These are phyloP conservation scores for Ischnus inquisitorius DNA, from an alignment of 2,888 invertebrate genomes.

Conservation along the genomic window DNA sequence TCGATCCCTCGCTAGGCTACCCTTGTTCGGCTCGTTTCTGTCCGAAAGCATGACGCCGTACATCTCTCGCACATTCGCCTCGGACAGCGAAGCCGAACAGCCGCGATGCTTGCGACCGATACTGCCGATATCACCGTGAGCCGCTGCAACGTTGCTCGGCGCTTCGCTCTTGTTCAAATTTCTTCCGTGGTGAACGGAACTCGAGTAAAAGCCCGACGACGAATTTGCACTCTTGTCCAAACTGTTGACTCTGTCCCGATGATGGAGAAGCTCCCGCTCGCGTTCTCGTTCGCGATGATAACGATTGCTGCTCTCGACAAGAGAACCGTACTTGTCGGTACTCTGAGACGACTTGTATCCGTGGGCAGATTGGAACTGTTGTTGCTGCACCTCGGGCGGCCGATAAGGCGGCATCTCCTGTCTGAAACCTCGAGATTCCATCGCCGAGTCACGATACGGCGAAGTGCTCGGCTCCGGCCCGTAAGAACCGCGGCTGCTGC, in stretches of 20 bases:
- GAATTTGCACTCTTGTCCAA: conserved; percentile 81
- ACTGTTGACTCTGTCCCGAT: conserved; percentile 83
- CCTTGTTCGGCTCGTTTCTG: conserved; percentile 79
- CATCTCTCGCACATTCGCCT: conserved; percentile 82
- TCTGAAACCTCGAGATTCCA: conserved; percentile 80
- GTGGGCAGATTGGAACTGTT: conserved; percentile 68
- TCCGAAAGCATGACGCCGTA: conserved; percentile 79
- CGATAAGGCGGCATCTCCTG: conserved; percentile 82
- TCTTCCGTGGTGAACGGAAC: conserved; percentile 78
- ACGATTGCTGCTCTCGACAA: conserved; percentile 79
- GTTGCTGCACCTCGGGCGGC: conserved; percentile 80
- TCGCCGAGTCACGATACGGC: conserved; percentile 82
- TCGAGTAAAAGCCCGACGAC: conserved; percentile 78
- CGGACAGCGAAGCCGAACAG: conserved; percentile 81
- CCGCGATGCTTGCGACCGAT: conserved; percentile 80
- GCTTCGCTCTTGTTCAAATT: conserved; percentile 76
- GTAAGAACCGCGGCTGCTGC: conserved; percentile 80
- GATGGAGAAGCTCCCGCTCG: conserved; percentile 77
- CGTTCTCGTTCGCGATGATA: conserved; percentile 80
- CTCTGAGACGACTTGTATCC: conserved; percentile 76
- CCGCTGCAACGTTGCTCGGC: conserved; percentile 68
- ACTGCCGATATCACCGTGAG: conserved; percentile 77
- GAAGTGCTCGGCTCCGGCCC: conserved; percentile 82
- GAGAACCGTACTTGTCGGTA: conserved; percentile 81
- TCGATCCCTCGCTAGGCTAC: conserved; percentile 82